A percentile compares a stretch with the other conserved stretches of the same genome.
Conservation (phyloP, 1,140 invertebrate species). For the Drosophila mauritiana region DNA sequence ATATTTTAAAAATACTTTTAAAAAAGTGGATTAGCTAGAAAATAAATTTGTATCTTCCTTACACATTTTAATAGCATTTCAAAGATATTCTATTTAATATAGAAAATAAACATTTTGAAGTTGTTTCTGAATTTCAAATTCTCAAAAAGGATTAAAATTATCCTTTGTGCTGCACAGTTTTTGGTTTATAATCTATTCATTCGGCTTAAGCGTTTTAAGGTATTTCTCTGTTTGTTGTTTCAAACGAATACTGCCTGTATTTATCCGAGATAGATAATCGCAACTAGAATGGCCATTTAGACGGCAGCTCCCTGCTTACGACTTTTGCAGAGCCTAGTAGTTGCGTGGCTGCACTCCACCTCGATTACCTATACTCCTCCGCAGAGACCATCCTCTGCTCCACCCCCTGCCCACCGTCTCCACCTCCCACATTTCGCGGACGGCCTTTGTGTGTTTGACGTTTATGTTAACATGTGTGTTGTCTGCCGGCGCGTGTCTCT, state of each 20-base stretch:
- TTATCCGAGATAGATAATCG: slow-evolving; percentile 60
- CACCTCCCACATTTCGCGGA: slow-evolving; percentile 12
- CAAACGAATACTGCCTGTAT: slow-evolving; percentile 8
- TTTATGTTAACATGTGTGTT: slow-evolving; percentile 83
- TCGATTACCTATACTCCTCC: slow-evolving; percentile 31
- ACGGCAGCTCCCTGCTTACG: slow-evolving; percentile 39
- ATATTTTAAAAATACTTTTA: background rate
- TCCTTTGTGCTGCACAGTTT: too few species aligned
- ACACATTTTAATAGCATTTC: too few species aligned
- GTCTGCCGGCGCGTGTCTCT: slow-evolving; percentile 66
- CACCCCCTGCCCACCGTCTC: background rate
- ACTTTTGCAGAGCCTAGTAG: slow-evolving; percentile 46
- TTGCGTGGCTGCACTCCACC: slow-evolving; percentile 33
- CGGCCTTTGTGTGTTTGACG: slow-evolving; percentile 78
- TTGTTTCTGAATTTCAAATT: too few species aligned
- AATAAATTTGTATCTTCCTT: too few species aligned
- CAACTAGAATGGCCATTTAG: slow-evolving; percentile 70
- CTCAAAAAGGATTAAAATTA: too few species aligned
- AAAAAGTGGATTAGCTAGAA: too few species aligned
- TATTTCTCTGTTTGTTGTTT: background rate
- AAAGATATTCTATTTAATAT: too few species aligned
- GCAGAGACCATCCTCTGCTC: background rate
- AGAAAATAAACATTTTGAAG: too few species aligned
- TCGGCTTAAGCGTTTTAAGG: too few species aligned
- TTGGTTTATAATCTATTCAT: too few species aligned